A percentile compares a stretch with the other conserved stretches of the same genome.
Evolutionary conservation across 2,888 invertebrate genomes (phyloP).

Genomic region (Nesidiocoris tenuis): DNA sequence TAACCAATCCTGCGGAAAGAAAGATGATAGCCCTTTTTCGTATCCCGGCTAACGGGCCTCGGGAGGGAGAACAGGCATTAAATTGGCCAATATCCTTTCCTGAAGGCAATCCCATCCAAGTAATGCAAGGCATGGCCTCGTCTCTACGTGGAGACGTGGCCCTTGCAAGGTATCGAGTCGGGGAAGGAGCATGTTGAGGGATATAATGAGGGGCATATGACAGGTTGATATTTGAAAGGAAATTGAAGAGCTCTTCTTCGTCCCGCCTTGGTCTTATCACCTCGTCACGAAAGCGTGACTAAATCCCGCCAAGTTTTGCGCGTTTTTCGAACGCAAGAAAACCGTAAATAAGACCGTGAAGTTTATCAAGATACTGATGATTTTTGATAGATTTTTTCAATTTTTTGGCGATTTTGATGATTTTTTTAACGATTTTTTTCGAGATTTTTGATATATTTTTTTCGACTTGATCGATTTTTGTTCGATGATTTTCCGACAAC

Average conservation of each 20-base stretch:
- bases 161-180: constrained; percentile 17
- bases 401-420: too few species aligned
- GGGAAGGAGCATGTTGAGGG: constrained; percentile 38
- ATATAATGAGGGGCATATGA: constrained; percentile 43
- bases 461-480: too few species aligned
- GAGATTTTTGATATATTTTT: too few species aligned
- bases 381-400: too few species aligned
- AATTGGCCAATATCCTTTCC: constrained; percentile 44
- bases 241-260: constrained; percentile 42
- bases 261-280: background rate
- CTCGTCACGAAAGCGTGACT: background rate
- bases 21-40: background rate
- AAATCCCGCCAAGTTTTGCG: background rate
- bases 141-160: background rate
- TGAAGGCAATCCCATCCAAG: constrained; percentile 36
- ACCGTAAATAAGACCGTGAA: too few species aligned
- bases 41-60: background rate
- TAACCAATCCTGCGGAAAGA: constrained; percentile 21
- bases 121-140: background rate
- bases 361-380: too few species aligned
- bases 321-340: too few species aligned
- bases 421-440: too few species aligned
- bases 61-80: constrained; percentile 35
- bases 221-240: constrained; percentile 45
- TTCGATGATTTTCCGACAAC: too few species aligned